Evolutionary conservation across 2,113 vertebrate species (phyloP).

Genomic region (Protobothrops mucrosquamatus): DNA sequence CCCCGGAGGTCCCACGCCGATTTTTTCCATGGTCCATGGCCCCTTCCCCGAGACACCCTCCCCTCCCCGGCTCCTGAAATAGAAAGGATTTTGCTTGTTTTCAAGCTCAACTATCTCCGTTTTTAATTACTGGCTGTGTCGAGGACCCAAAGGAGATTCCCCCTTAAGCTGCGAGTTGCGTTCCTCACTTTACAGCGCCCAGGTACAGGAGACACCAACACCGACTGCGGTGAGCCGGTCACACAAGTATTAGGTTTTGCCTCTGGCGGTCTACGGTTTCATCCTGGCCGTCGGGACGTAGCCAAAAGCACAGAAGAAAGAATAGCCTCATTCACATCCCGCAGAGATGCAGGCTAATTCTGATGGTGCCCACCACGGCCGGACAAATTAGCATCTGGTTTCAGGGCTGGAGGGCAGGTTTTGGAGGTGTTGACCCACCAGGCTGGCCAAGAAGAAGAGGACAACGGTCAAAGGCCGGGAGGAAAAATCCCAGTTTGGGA

Average conservation of each 20-base stretch:
- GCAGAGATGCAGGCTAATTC: conserved; percentile 66
- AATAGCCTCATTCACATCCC: conserved; percentile 71
- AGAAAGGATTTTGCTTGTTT: conserved; percentile 31
- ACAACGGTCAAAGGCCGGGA: conserved; percentile 20
- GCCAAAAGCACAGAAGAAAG: conserved; percentile 61
- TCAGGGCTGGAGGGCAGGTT: conserved; percentile 61
- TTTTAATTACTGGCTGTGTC: conserved; percentile 62
- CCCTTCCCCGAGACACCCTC: conserved; percentile 16
- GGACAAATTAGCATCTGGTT: conserved; percentile 71
- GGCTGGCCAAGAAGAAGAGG: conserved; percentile 20
- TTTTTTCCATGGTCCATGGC: conserved; percentile 36
- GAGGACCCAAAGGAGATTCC: conserved; percentile 49
- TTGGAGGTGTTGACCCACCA: conserved; percentile 57
- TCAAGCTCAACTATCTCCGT: conserved; percentile 31
- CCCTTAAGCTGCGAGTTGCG: conserved; percentile 60
- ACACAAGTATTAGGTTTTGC: conserved; percentile 76
- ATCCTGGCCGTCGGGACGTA: conserved; percentile 61
- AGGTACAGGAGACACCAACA: conserved; percentile 51
- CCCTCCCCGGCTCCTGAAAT: conserved; percentile 3
- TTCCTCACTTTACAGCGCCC: conserved; percentile 44
- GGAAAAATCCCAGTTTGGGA: neutral
- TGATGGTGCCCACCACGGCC: conserved; percentile 55
- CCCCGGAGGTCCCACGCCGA: neutral
- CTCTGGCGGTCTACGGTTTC: conserved; percentile 68
- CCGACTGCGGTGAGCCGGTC: conserved; percentile 64